Base-by-base conservation (phyloP, 2,888 invertebrate species). In the Pyrochroa serraticornis region DNA sequence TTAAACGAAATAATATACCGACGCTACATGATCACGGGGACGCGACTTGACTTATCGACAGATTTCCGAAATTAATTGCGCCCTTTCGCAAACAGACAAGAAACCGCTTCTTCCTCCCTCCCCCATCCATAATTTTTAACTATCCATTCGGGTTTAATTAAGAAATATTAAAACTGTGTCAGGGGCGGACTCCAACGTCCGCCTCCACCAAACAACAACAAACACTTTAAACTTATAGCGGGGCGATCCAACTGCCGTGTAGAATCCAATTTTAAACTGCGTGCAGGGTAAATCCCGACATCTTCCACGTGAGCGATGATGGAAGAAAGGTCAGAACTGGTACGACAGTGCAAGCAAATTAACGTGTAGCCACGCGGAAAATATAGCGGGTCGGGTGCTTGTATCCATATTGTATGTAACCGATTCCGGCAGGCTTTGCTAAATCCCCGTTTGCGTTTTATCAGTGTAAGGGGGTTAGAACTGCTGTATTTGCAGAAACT, bases 301-400 rank as follows among this genome's bases (percentile, higher is more conserved):
- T 74, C 72, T 75, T 75, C 71, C 73, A 68, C 72, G 63, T 68
- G 71, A 72, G 54, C 65, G 75, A 71, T 75, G 74, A 77, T 65
- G 67, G 66, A 75, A 68, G 69, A 65, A 67, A 63, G 70, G 68
- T 62, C 70, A 65, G 64, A 75, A 69, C 65, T 70, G 66, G 69
- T 65, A 70, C 71, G 77, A 77, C 78, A 75, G 70, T 64, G 71
- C 73, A 71, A 68, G 71, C 71, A 75, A 77, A 77, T 78, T 78
- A 78, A 77, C 73, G 70, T 73, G 69, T 72, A 75, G 69, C 71
- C 73, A 73, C 68, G 73, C 72, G 77, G 76, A 78, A 79, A 77
- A 77, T 78, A 77, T 76, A 71, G 73, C 72, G 69, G 71, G 66
- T 67, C 70, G 68, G 67, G 46, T 58, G 66, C 58, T 62, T 67